Evolutionary conservation across 2,113 vertebrate species (phyloP), one percentile per base, ranked within the genome.

Genomic region (Otocyon megalotis): DNA sequence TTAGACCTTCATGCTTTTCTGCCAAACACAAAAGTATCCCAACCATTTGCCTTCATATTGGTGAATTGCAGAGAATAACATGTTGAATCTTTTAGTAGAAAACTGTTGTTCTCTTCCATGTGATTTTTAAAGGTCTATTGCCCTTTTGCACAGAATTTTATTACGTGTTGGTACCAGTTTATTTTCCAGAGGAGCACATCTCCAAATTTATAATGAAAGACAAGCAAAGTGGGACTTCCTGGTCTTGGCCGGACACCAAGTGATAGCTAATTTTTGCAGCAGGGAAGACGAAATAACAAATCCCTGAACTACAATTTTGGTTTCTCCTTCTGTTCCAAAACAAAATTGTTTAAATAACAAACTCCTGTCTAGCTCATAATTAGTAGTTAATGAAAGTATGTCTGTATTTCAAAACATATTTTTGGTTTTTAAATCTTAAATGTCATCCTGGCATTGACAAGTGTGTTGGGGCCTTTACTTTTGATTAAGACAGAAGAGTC

Each of bases 241-340:
- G 15, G 87, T 67, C 74, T 88, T 96, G 97, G 94, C 96, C 9
- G 7, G 94, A 89, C 69, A 96, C 74, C 87, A 94, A 93, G 83
- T 60, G 50, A 88, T 22, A 90, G 95, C 89, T 89, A 56, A 93
- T 93, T 93, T 97, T 80, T 92, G 79, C 74, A 84, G 82, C 87
- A 81, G 7, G 84, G 16, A 90, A 77, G 69, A 81, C 13, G 8
- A 95, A 96, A 90, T 93, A 80, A 79, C 82, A 97, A 81, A 50
- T 69, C 83, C 89, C 90, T n/a, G 62, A 37, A 80, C 50, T 83
- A 80, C 53, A 80, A 63, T 94, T 88, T 80, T 58, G 10, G 7
- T 71, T 92, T 96, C 90, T 80, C 74, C 92, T 90, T 93, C 86
- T 87, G 90, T 94, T 97, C 79, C 48, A n/a, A 87, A 94, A 91